Evolutionary conservation across 2,113 vertebrate species (phyloP).

Genomic region (Vimba vimba): DNA sequence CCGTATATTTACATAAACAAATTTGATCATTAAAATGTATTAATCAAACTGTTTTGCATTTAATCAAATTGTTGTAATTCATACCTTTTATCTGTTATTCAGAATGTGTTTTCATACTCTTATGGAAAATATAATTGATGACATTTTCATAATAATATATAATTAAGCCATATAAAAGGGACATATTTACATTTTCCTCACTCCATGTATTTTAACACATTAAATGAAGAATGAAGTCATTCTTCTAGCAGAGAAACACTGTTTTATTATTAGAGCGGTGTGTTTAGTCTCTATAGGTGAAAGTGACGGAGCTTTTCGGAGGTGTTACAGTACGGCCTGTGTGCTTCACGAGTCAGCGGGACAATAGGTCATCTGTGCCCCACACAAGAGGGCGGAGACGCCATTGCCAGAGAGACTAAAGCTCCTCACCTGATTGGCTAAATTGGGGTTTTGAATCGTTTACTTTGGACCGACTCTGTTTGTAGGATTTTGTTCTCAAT

Average conservation of each 20-base stretch:
- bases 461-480: slow-evolving; percentile 68
- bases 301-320: slow-evolving; percentile 14
- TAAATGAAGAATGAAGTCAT: background rate
- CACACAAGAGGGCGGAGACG: slow-evolving; percentile 62
- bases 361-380: slow-evolving; percentile 74
- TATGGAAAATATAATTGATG: background rate
- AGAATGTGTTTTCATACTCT: background rate
- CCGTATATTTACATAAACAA: background rate
- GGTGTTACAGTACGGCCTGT: slow-evolving; percentile 43
- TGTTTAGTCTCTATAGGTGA: slow-evolving; percentile 12
- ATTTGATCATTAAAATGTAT: background rate
- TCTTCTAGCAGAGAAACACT: background rate
- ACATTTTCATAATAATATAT: background rate
- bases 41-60: background rate
- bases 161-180: background rate
- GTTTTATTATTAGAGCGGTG: slow-evolving; percentile 9
- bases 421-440: slow-evolving; percentile 63
- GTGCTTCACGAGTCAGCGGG: slow-evolving; percentile 57
- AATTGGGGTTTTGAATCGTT: slow-evolving; percentile 63
- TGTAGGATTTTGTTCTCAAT: slow-evolving; percentile 68
- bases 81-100: background rate
- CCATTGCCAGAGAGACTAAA: slow-evolving; percentile 57
- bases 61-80: background rate
- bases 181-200: slow-evolving; percentile 4
- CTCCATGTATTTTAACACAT: background rate